phyloP scores from a whole-genome alignment of 2,888 invertebrate species.

The Deilephila elpenor region DNA sequence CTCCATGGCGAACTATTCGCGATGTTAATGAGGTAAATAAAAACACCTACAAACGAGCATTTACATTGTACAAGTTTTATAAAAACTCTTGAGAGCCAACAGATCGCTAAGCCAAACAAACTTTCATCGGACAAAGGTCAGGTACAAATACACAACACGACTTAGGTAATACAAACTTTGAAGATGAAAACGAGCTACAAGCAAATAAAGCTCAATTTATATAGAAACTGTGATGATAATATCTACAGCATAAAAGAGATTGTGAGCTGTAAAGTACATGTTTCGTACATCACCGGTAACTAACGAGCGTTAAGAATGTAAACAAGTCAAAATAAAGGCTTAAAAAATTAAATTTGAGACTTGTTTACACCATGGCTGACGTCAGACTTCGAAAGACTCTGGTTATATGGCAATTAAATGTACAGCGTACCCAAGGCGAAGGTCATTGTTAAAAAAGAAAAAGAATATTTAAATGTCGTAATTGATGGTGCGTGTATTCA shows the following conservation, averaged over 20 bases:
- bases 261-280: constrained; percentile 9
- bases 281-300: constrained; percentile 14
- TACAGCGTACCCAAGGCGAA: background rate
- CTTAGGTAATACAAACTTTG: background rate
- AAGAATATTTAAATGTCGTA: background rate
- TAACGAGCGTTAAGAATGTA: constrained; percentile 25
- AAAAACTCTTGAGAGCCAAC: background rate
- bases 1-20: background rate
- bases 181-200: background rate
- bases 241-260: background rate
- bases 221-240: background rate
- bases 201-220: background rate
- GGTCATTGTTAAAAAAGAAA: background rate
- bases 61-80: background rate
- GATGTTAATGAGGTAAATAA: constrained; percentile 12
- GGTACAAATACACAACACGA: constrained; percentile 6
- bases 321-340: constrained; percentile 30
- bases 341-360: constrained; percentile 20
- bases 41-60: background rate
- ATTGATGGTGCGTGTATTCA: background rate
- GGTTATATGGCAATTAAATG: background rate
- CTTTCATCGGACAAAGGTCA: constrained; percentile 8
- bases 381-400: constrained; percentile 19
- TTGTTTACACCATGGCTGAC: constrained; percentile 24
- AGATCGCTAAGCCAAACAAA: background rate